These are phyloP conservation scores for Tokudaia tokunoshimensis DNA, from an alignment of 2,797 vertebrate species.

Conservation along the genomic window DNA sequence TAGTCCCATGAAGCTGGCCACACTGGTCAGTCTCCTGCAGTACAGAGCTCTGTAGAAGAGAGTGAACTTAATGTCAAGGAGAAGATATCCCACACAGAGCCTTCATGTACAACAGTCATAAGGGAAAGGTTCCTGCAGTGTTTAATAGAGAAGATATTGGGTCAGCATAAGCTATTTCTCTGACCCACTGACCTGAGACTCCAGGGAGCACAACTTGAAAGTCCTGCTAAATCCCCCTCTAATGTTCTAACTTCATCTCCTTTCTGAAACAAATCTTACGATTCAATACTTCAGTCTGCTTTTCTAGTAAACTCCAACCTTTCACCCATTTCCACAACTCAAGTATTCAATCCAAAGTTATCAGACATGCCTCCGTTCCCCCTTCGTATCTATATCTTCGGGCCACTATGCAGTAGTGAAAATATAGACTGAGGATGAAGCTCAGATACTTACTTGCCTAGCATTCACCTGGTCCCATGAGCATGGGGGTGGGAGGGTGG, in stretches of 20 bases:
- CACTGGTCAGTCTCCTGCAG: neutral
- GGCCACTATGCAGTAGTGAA: neutral
- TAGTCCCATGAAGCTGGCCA: neutral
- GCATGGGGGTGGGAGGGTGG: too few relatives aligned
- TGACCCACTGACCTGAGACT: neutral
- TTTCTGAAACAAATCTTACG: slow-evolving; percentile 9
- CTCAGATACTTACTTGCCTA: too few relatives aligned
- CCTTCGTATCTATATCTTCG: neutral
- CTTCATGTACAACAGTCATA: neutral
- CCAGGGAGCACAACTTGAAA: slow-evolving; percentile 9
- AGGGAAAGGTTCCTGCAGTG: neutral
- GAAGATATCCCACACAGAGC: neutral
- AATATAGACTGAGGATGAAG: neutral
- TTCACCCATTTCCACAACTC: neutral
- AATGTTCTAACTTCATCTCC: slow-evolving; percentile 14
- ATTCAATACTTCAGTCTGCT: neutral
- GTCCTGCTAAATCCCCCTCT: neutral
- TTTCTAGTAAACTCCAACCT: slow-evolving; percentile 20
- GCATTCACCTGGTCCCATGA: too few relatives aligned
- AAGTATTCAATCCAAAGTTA: neutral
- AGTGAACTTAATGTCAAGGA: neutral
- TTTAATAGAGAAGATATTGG: neutral
- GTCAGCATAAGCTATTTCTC: neutral
- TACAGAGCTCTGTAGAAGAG: neutral
- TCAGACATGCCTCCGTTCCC: neutral